Conservation (phyloP, 1,140 invertebrate species). For the Pseudoatta argentina region DNA sequence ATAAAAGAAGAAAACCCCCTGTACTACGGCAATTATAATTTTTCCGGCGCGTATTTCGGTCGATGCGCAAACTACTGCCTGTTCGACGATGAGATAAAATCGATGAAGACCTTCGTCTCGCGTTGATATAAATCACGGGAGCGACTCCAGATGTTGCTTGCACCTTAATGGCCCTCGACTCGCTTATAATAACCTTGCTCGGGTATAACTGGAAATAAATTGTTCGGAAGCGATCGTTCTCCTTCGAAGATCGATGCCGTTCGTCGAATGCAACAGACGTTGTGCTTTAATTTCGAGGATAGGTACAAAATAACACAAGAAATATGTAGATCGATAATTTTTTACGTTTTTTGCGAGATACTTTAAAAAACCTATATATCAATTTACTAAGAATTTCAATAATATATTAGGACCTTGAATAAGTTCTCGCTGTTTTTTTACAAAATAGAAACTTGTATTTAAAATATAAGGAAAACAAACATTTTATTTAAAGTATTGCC, state of each 20-base stretch:
- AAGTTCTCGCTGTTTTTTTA: too few species aligned
- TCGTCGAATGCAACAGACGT: slow-evolving; percentile 25
- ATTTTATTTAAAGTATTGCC: too few species aligned
- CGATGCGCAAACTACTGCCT: slow-evolving; percentile 16
- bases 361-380: neutral
- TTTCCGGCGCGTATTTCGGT: slow-evolving; percentile 43
- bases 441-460: too few species aligned
- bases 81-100: slow-evolving; percentile 53
- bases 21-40: slow-evolving; percentile 43
- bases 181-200: slow-evolving; percentile 52
- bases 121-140: slow-evolving; percentile 52
- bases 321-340: neutral
- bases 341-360: neutral
- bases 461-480: too few species aligned
- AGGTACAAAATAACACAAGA: neutral
- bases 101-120: slow-evolving; percentile 54
- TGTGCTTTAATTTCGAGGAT: slow-evolving; percentile 26
- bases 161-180: slow-evolving; percentile 58
- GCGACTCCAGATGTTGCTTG: slow-evolving; percentile 61
- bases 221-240: slow-evolving; percentile 46
- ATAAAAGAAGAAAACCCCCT: neutral
- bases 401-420: too few species aligned
- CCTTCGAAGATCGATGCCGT: slow-evolving; percentile 29
- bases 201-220: slow-evolving; percentile 60
- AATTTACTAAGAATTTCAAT: too few species aligned